A percentile compares a stretch with the other conserved stretches of the same genome.
Evolutionary conservation across 30 jellyfish, hydroid and myxozoan species (phyloP).

Genomic region (Hydra vulgaris): DNA sequence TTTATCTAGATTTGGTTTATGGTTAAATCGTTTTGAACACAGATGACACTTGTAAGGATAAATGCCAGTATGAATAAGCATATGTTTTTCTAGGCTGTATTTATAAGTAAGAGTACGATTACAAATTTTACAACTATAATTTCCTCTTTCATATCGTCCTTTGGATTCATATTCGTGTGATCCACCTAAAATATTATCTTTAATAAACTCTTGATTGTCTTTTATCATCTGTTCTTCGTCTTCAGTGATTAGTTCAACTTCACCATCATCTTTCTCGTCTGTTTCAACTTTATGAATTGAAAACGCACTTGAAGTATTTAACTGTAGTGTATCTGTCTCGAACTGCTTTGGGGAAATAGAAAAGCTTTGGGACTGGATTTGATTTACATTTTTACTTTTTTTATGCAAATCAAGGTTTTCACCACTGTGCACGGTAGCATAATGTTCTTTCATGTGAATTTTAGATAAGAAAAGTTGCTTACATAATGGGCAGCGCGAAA

Average conservation of each 20-base stretch:
- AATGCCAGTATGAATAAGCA: slow-evolving; percentile 27
- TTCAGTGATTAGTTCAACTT: slow-evolving; percentile 9
- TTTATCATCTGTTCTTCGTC: slow-evolving; percentile 16
- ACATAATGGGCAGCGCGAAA: slow-evolving; percentile 26
- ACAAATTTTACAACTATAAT: slow-evolving; percentile 29
- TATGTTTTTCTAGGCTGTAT: slow-evolving; percentile 32
- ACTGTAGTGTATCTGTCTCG: background rate
- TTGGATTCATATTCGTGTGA: slow-evolving; percentile 21
- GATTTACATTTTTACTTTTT: background rate
- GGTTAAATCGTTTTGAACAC: slow-evolving; percentile 29
- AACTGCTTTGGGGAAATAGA: background rate
- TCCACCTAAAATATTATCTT: slow-evolving; percentile 26
- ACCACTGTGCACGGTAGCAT: slow-evolving; percentile 7
- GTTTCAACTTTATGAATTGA: background rate
- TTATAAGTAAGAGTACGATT: slow-evolving; percentile 25
- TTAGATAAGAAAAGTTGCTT: slow-evolving; percentile 17
- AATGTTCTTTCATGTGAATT: slow-evolving; percentile 17
- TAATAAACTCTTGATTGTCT: slow-evolving; percentile 26
- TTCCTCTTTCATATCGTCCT: slow-evolving; percentile 32
- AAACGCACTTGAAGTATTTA: background rate
- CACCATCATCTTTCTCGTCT: slow-evolving; percentile 6
- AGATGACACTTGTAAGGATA: slow-evolving; percentile 23
- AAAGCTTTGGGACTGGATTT: background rate
- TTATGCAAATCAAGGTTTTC: background rate
- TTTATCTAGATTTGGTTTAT: slow-evolving; percentile 23